Conservation (phyloP, 1,140 invertebrate species). For the Caenorhabditis brenneri region DNA sequence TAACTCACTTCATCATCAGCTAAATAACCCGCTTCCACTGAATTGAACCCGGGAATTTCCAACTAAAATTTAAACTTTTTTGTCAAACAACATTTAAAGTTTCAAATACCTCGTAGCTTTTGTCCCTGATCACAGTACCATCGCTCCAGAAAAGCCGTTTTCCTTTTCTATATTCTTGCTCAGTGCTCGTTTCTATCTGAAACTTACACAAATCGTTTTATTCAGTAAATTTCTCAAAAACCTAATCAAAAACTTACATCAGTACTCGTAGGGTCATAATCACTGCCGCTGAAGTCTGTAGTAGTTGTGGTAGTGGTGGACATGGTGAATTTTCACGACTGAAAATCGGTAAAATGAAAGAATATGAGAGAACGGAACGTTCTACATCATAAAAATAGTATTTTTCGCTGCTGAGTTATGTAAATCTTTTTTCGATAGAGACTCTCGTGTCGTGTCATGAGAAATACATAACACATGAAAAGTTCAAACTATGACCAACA, state of each 20-base stretch:
- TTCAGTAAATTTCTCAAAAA: neutral
- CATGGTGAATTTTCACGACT: neutral
- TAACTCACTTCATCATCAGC: constrained; percentile 7
- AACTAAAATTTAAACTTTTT: neutral
- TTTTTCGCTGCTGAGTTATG: neutral
- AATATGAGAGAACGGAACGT: neutral
- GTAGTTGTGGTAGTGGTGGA: neutral
- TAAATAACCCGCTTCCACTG: constrained; percentile 4
- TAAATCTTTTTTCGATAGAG: neutral
- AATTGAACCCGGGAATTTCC: neutral
- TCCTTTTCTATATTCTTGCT: neutral
- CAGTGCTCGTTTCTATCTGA: neutral
- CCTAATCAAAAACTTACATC: neutral
- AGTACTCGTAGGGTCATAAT: neutral
- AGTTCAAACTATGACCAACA: neutral
- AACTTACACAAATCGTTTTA: too few relatives aligned
- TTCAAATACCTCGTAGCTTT: neutral
- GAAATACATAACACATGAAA: constrained; percentile 8
- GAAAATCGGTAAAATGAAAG: neutral
- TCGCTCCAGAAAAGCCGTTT: constrained; percentile 11
- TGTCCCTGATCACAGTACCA: neutral
- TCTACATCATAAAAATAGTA: constrained; percentile 23
- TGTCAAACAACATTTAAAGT: neutral
- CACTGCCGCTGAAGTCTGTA: constrained; percentile 6
- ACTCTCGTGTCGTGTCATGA: constrained; percentile 8